Percentiles rank a stretch among this genome's conserved stretches.
These are phyloP conservation scores for Lepidothrix coronata DNA, from an alignment of 2,113 vertebrate genomes.

Conservation along the genomic window DNA sequence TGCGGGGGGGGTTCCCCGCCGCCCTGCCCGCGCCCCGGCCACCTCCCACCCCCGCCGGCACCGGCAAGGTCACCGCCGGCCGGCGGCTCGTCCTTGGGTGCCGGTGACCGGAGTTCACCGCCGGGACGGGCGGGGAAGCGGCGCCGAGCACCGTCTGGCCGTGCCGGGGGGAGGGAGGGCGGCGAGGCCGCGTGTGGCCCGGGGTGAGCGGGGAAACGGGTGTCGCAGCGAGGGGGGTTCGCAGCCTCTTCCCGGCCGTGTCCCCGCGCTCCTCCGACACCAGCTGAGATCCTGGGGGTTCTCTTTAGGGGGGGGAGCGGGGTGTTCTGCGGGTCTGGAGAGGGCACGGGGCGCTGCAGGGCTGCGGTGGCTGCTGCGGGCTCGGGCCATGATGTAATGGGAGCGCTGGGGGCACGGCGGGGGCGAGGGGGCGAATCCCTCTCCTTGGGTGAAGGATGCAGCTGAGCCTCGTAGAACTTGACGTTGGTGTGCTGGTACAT, in stretches of 20 bases:
- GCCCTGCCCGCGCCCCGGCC: not conserved
- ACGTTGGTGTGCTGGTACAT: not conserved
- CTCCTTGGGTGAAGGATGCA: not conserved
- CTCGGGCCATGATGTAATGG: slow-evolving; percentile 46
- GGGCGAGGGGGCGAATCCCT: not conserved
- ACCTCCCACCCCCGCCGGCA: not conserved
- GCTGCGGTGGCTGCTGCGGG: slow-evolving; percentile 1
- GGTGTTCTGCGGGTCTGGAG: not conserved
- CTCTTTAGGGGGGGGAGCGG: rapidly evolving
- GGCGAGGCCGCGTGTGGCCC: not conserved
- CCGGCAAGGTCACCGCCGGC: slow-evolving; percentile 67
- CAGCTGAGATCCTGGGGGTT: not conserved
- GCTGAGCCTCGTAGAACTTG: not conserved
- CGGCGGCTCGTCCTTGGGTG: slow-evolving; percentile 41
- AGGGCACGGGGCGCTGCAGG: slow-evolving; percentile 1
- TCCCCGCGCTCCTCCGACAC: not conserved
- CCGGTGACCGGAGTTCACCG: slow-evolving; percentile 13
- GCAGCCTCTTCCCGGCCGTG: not conserved
- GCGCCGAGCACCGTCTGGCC: not conserved
- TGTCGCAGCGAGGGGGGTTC: not conserved
- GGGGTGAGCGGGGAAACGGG: not conserved
- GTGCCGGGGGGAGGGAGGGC: not conserved
- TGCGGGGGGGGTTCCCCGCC: not conserved
- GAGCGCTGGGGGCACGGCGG: slow-evolving; percentile 10
- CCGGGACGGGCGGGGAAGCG: not conserved